Evolutionary conservation across 2,888 invertebrate genomes (phyloP).

Genomic region (Zygogramma bicolorata): DNA sequence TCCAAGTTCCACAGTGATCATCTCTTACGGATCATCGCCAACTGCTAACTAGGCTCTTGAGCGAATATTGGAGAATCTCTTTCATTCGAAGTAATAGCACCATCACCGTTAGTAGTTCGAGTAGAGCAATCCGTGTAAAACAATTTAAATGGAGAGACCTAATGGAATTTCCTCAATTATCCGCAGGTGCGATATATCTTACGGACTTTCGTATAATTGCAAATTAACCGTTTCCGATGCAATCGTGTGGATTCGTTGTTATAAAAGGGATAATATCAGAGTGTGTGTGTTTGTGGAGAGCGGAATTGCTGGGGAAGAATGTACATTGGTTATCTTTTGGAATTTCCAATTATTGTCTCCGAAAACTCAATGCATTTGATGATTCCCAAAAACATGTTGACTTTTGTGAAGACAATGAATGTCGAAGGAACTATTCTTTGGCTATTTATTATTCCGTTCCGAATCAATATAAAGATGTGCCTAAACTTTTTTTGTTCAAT

Average conservation of each 20-base stretch:
- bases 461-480: too few species aligned
- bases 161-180: slow-evolving; percentile 34
- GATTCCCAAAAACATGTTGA: too few species aligned
- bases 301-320: background rate
- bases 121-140: slow-evolving; percentile 25
- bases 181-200: slow-evolving; percentile 27
- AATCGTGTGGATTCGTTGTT: slow-evolving; percentile 1
- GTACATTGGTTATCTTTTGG: too few species aligned
- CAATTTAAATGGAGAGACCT: slow-evolving; percentile 21
- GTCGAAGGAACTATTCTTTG: too few species aligned
- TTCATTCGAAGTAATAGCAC: background rate
- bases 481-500: too few species aligned
- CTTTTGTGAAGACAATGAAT: too few species aligned
- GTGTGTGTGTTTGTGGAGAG: background rate
- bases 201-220: slow-evolving; percentile 29
- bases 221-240: slow-evolving; percentile 22
- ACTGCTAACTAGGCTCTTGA: background rate
- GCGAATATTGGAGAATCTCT: background rate
- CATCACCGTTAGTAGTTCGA: slow-evolving; percentile 20
- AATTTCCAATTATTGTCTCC: too few species aligned
- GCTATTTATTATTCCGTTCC: too few species aligned
- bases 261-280: background rate
- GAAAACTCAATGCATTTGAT: too few species aligned
- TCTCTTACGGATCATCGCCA: background rate
- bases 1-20: background rate